phyloP scores from a whole-genome alignment of 2,888 invertebrate genomes.

The Thereva nobilitata region DNA sequence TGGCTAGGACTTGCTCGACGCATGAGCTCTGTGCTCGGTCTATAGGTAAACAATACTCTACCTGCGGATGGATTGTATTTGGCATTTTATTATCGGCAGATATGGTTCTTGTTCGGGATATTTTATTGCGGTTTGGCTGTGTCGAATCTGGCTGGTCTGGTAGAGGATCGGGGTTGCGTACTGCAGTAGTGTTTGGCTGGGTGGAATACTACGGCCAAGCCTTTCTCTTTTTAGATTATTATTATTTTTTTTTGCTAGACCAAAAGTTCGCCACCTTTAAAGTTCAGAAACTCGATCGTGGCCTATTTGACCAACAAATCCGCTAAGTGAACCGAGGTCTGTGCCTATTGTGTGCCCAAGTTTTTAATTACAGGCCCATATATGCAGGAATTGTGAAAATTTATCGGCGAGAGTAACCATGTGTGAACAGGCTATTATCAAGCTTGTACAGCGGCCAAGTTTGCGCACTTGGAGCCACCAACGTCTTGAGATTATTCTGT shows the following conservation, averaged over 20 bases:
- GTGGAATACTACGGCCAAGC: constrained; percentile 14
- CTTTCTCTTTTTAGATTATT: constrained; percentile 27
- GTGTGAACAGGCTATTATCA: constrained; percentile 32
- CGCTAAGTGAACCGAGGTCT: constrained; percentile 21
- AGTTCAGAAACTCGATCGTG: constrained; percentile 11
- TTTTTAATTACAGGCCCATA: constrained; percentile 33
- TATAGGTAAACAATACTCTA: constrained; percentile 27
- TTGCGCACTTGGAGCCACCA: constrained; percentile 30
- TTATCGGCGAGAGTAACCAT: constrained; percentile 31
- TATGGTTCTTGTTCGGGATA: no score
- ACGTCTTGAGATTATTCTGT: constrained; percentile 6
- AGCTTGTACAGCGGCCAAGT: constrained; percentile 21
- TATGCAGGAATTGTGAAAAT: constrained; percentile 33
- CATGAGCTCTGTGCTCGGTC: constrained; percentile 16
- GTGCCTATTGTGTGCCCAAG: constrained; percentile 18
- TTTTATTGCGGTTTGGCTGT: constrained; percentile 7
- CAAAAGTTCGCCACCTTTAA: neutral
- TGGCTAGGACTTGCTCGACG: constrained; percentile 14
- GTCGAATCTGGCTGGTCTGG: constrained; percentile 32
- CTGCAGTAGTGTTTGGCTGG: constrained; percentile 8
- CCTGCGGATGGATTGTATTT: constrained; percentile 10
- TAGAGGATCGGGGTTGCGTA: constrained; percentile 10
- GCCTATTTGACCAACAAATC: constrained; percentile 27
- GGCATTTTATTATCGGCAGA: no score
- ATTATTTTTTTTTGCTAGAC: neutral